phyloP scores from a whole-genome alignment of 2,888 invertebrate species.

The Harmothoe impar region DNA sequence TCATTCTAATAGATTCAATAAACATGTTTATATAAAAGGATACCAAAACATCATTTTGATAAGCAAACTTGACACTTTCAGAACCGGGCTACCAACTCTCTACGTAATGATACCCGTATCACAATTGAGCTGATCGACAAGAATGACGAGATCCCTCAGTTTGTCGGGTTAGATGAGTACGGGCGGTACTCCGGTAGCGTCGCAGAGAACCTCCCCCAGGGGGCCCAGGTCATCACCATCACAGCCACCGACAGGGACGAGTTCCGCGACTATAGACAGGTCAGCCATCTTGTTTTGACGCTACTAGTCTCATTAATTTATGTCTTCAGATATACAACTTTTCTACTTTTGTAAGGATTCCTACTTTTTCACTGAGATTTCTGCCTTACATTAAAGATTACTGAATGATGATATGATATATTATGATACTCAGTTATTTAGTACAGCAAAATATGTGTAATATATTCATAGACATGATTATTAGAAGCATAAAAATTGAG shows the following conservation, averaged over 20 bases:
- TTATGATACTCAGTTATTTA: too few species aligned
- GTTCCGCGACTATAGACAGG: slow-evolving; percentile 75
- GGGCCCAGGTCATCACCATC: slow-evolving; percentile 90
- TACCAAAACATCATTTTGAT: too few species aligned
- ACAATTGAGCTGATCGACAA: slow-evolving; percentile 97
- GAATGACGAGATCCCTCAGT: slow-evolving; percentile 98
- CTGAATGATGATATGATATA: too few species aligned
- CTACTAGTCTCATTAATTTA: background rate
- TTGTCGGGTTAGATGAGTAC: slow-evolving; percentile 89
- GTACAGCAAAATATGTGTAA: too few species aligned
- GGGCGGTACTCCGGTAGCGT: slow-evolving; percentile 97
- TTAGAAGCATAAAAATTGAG: too few species aligned
- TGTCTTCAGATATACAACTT: background rate
- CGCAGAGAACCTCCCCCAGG: slow-evolving; percentile 96
- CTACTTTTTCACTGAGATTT: background rate
- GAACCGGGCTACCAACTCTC: slow-evolving; percentile 79
- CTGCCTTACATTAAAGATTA: too few species aligned
- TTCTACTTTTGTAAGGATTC: background rate
- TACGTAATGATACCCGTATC: slow-evolving; percentile 86
- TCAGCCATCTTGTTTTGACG: slow-evolving; percentile 69
- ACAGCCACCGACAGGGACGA: slow-evolving; percentile 80
- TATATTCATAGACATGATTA: too few species aligned
- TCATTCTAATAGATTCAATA: too few species aligned
- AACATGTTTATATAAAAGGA: too few species aligned
- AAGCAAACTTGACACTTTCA: background rate